A percentile compares a stretch with the other conserved stretches of the same genome.
Conservation (phyloP, 2,113 vertebrate genomes). For the Nothoprocta perdicaria region DNA sequence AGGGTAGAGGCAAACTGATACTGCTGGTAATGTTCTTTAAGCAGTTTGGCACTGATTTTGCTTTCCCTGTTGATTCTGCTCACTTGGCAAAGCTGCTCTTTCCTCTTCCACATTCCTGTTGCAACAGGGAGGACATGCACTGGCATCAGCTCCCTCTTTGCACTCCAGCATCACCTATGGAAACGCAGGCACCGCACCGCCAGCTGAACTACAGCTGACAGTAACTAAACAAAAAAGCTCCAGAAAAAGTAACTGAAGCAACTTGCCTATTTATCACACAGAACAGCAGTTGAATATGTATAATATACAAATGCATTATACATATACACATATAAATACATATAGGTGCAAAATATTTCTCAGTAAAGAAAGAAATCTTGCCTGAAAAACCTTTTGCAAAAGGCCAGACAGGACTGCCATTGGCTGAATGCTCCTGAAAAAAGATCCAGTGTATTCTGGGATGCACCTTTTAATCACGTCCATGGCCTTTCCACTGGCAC, state of each 20-base stretch:
- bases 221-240: neutral
- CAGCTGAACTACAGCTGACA: neutral
- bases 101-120: neutral
- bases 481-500: neutral
- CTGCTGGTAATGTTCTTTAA: neutral
- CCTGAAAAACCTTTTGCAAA: neutral
- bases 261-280: neutral
- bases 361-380: neutral
- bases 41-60: neutral
- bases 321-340: rapidly evolving
- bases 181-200: neutral
- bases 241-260: neutral
- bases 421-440: neutral
- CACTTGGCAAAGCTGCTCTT: neutral
- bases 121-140: neutral
- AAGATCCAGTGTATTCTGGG: neutral
- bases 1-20: neutral
- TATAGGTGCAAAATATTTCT: neutral
- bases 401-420: neutral
- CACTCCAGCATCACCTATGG: neutral
- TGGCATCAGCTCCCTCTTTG: neutral
- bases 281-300: neutral
- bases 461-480: neutral
- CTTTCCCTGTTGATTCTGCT: neutral
- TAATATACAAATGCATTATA: neutral